These are phyloP conservation scores for Trachelus iudaicus DNA, from an alignment of 2,888 invertebrate species.

Conservation along the genomic window DNA sequence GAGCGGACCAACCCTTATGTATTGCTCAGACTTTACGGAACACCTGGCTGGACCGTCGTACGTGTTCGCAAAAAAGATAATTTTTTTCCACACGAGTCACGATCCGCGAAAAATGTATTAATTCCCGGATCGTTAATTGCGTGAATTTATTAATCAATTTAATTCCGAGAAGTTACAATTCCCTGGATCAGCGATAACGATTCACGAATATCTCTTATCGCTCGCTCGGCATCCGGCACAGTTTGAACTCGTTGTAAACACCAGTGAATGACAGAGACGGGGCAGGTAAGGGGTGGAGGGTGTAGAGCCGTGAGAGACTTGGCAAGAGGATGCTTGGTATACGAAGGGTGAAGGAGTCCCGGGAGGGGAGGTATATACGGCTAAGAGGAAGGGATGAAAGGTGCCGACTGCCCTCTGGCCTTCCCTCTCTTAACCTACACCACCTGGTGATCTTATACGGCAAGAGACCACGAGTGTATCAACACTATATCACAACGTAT, in stretches of 20 bases:
- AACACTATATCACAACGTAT: background rate
- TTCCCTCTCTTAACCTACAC: background rate
- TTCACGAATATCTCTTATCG: background rate
- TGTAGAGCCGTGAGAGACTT: background rate
- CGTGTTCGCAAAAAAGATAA: background rate
- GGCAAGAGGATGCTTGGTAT: background rate
- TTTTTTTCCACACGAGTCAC: background rate
- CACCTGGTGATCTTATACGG: constrained; percentile 3
- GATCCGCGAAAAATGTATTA: too few species aligned
- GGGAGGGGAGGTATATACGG: background rate
- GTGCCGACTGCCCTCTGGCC: constrained; percentile 12
- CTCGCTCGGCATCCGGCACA: background rate
- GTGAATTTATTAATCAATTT: too few species aligned
- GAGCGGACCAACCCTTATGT: background rate
- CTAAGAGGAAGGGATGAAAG: constrained; percentile 16
- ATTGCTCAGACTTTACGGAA: background rate
- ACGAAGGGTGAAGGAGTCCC: background rate
- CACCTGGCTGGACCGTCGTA: background rate
- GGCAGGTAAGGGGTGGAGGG: background rate
- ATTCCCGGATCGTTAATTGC: too few species aligned
- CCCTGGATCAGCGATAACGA: background rate
- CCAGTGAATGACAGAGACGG: background rate
- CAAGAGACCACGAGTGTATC: background rate
- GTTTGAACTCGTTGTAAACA: background rate
- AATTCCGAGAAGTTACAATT: too few species aligned